Percentiles rank a stretch among this genome's conserved stretches.
Evolutionary conservation across 2,888 invertebrate genomes (phyloP).

Genomic region (Ethmia dodecea): DNA sequence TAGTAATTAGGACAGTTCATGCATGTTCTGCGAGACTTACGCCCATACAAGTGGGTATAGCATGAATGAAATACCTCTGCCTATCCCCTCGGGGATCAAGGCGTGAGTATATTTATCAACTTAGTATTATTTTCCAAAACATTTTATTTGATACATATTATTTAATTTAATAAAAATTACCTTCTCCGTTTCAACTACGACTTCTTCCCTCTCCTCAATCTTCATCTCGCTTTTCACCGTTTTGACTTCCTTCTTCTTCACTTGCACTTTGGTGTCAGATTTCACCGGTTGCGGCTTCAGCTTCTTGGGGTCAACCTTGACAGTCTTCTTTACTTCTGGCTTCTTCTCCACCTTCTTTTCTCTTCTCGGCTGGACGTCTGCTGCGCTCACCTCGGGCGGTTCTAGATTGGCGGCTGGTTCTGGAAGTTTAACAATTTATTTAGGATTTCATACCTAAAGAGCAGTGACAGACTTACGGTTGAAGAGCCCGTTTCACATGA

Average conservation of each 20-base stretch:
- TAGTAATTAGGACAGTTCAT: too few species aligned
- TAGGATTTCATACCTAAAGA: neutral
- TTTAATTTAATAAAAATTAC: too few species aligned
- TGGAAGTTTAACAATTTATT: neutral
- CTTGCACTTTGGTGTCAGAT: slow-evolving; percentile 25
- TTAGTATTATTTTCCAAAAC: too few species aligned
- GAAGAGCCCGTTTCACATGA: neutral
- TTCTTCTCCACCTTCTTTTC: slow-evolving; percentile 25
- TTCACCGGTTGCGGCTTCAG: slow-evolving; percentile 29
- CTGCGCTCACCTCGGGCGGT: slow-evolving; percentile 57
- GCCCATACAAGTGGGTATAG: too few species aligned
- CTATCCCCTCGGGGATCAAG: too few species aligned
- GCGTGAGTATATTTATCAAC: too few species aligned
- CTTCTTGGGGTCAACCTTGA: slow-evolving; percentile 22
- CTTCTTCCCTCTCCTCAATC: slow-evolving; percentile 32
- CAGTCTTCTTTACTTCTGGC: neutral
- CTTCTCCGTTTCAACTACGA: slow-evolving; percentile 24
- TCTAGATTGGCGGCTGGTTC: slow-evolving; percentile 23
- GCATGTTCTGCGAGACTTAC: too few species aligned
- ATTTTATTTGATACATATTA: too few species aligned
- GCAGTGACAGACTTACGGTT: neutral
- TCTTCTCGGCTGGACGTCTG: slow-evolving; percentile 33
- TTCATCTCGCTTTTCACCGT: slow-evolving; percentile 37
- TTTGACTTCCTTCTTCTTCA: slow-evolving; percentile 28
- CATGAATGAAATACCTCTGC: too few species aligned